Conservation (phyloP, 1,140 invertebrate genomes). For the Orius insidiosus region DNA sequence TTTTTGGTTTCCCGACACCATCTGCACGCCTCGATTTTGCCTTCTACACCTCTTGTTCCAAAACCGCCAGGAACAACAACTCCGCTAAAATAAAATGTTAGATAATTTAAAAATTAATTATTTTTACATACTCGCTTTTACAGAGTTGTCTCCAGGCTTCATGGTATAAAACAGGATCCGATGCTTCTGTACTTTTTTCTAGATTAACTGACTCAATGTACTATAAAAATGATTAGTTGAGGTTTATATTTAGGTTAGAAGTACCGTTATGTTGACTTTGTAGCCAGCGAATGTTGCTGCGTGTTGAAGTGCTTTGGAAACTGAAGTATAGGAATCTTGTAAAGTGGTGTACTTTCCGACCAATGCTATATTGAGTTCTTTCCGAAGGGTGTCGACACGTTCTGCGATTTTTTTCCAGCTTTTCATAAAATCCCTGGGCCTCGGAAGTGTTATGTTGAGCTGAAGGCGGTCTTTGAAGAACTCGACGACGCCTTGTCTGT, state of each 20-base stretch:
- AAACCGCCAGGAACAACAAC: slow-evolving; percentile 97
- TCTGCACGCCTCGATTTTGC: slow-evolving; percentile 83
- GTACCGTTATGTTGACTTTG: slow-evolving; percentile 62
- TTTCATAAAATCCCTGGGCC: slow-evolving; percentile 55
- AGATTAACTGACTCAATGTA: slow-evolving; percentile 85
- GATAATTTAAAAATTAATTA: slow-evolving; percentile 11
- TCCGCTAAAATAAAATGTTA: slow-evolving; percentile 41
- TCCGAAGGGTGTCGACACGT: slow-evolving; percentile 57
- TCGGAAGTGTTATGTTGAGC: slow-evolving; percentile 45
- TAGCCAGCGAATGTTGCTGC: slow-evolving; percentile 67
- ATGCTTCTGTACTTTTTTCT: slow-evolving; percentile 50
- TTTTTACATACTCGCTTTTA: slow-evolving; percentile 66
- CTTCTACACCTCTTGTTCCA: slow-evolving; percentile 86
- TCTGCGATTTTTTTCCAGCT: slow-evolving; percentile 84
- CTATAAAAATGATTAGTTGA: slow-evolving; percentile 26
- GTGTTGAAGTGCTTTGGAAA: slow-evolving; percentile 88
- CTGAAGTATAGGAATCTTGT: slow-evolving; percentile 90
- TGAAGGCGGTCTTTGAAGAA: slow-evolving; percentile 70
- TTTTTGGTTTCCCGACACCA: slow-evolving; percentile 78
- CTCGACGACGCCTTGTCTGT: slow-evolving; percentile 75
- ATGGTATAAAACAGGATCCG: slow-evolving; percentile 70
- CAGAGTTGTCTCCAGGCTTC: slow-evolving; percentile 88
- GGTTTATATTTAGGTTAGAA: slow-evolving; percentile 1
- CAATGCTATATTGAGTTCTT: slow-evolving; percentile 76
- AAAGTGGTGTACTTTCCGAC: slow-evolving; percentile 98